Evolutionary conservation across 2,888 invertebrate species (phyloP).

Genomic region (Troilus luridus): DNA sequence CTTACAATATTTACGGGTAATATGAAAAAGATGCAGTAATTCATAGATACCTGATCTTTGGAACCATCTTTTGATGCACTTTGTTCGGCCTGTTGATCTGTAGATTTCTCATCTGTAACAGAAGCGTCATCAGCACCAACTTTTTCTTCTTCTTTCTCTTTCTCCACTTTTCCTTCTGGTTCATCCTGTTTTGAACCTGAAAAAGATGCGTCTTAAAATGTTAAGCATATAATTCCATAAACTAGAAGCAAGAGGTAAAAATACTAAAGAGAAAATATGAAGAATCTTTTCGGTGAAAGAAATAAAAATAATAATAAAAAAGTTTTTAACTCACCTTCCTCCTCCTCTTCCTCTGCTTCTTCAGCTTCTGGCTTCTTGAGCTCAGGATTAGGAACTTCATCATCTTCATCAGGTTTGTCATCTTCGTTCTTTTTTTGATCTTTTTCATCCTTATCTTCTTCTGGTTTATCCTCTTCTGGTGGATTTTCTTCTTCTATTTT

Average conservation of each 20-base stretch:
- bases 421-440: slow-evolving; percentile 65
- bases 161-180: slow-evolving; percentile 60
- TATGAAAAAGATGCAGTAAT: neutral
- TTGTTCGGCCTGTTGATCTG: slow-evolving; percentile 65
- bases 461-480: slow-evolving; percentile 68
- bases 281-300: too few relatives aligned
- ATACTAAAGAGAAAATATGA: neutral
- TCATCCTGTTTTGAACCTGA: slow-evolving; percentile 56
- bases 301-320: neutral
- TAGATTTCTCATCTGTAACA: slow-evolving; percentile 69
- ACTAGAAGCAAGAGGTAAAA: neutral
- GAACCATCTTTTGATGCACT: slow-evolving; percentile 69
- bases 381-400: slow-evolving; percentile 64
- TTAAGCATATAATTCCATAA: neutral
- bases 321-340: neutral
- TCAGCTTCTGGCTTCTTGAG: slow-evolving; percentile 69
- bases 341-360: slow-evolving; percentile 65
- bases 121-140: slow-evolving; percentile 49
- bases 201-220: neutral
- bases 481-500: slow-evolving; percentile 68
- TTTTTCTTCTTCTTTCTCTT: slow-evolving; percentile 69
- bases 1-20: neutral
- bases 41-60: slow-evolving; percentile 70
- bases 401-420: slow-evolving; percentile 66
- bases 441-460: slow-evolving; percentile 69